phyloP scores from a whole-genome alignment of 2,113 vertebrate species.

The Odocoileus hemionus region DNA sequence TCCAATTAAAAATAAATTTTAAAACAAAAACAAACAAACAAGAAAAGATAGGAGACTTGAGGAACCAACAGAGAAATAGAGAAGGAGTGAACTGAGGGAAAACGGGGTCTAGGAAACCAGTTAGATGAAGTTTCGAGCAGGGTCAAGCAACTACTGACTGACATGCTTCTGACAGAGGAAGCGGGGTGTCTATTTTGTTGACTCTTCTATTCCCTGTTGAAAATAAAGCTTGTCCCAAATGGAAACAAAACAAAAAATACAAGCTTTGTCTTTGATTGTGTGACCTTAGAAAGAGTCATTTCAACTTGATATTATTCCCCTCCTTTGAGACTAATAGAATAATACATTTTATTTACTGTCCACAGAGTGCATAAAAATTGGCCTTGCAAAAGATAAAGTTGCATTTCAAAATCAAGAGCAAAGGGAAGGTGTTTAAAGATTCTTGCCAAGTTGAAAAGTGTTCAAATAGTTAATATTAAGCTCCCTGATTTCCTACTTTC shows the following conservation, averaged over 20 bases:
- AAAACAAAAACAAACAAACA: neutral
- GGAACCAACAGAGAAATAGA: neutral
- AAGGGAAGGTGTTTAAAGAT: neutral
- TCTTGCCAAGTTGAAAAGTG: neutral
- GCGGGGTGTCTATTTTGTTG: neutral
- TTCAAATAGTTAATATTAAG: neutral
- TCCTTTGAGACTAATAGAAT: neutral
- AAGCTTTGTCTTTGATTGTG: neutral
- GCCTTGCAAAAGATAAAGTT: neutral
- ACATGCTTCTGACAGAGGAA: neutral
- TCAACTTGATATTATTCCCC: neutral
- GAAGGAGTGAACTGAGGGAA: neutral
- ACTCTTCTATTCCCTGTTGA: neutral
- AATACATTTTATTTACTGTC: neutral
- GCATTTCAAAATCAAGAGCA: neutral
- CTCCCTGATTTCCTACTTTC: neutral
- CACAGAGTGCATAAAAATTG: neutral
- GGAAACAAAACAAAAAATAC: neutral
- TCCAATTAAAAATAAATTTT: neutral
- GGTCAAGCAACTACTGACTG: rapidly evolving
- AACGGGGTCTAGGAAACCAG: neutral
- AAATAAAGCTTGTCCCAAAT: neutral
- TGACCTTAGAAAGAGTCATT: neutral
- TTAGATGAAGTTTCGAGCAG: neutral
- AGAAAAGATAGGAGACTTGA: neutral